Evolutionary conservation across 2,113 vertebrate species (phyloP).

Genomic region (Alectura lathami): DNA sequence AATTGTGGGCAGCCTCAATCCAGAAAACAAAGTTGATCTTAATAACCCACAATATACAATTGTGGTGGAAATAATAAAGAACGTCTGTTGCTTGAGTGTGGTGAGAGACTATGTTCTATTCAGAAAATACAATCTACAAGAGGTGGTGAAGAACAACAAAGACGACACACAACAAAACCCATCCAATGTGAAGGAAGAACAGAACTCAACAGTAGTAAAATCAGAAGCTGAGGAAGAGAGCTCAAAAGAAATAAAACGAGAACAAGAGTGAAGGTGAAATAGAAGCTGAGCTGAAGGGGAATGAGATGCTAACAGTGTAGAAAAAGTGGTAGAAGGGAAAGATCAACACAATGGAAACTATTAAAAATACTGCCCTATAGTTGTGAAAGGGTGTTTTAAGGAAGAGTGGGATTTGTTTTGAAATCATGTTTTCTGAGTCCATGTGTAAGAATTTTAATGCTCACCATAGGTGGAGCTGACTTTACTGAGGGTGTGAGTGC

Average conservation of each 20-base stretch:
- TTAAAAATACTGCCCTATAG: neutral
- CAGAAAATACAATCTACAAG: constrained; percentile 94
- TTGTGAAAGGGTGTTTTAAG: neutral
- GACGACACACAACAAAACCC: constrained; percentile 29
- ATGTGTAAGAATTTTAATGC: neutral
- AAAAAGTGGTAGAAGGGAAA: neutral
- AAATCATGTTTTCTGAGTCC: constrained; percentile 1
- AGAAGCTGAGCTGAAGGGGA: constrained; percentile 31
- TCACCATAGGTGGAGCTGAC: neutral
- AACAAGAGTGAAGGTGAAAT: neutral
- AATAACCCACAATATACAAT: constrained; percentile 90
- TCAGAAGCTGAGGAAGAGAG: neutral
- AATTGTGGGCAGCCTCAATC: constrained; percentile 88
- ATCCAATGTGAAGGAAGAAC: neutral
- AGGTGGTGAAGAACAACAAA: constrained; percentile 84
- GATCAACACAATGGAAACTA: neutral
- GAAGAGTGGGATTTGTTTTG: constrained; percentile 25
- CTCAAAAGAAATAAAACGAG: constrained; percentile 31
- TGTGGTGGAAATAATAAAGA: constrained; percentile 95
- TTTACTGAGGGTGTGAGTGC: neutral
- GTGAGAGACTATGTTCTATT: constrained; percentile 90
- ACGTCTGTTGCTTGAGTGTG: constrained; percentile 92
- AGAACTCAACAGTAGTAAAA: neutral
- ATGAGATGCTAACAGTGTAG: neutral
- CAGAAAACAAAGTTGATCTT: constrained; percentile 93